Conservation (phyloP, 2,888 invertebrate species). For the Neuroscelio doddi region DNA sequence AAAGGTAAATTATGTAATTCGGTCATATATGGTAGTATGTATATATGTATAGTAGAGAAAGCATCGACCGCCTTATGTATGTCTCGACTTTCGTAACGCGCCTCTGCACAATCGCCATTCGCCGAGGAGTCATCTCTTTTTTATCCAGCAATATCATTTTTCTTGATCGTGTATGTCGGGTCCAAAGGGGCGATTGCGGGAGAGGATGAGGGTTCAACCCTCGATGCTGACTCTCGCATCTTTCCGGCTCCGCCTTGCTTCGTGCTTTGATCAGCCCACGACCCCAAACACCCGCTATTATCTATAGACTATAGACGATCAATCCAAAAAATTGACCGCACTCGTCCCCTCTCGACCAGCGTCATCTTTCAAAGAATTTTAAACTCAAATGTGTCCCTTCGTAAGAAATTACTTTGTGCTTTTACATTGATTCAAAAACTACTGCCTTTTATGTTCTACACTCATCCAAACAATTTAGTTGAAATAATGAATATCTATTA, state of each 20-base stretch:
- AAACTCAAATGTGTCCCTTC: conserved; percentile 18
- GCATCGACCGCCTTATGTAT: conserved; percentile 38
- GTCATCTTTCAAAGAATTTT: conserved; percentile 34
- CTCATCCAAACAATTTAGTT: background rate
- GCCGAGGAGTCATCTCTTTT: conserved; percentile 64
- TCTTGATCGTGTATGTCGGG: conserved; percentile 66
- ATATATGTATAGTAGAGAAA: conserved; percentile 10
- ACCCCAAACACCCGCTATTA: conserved; percentile 68
- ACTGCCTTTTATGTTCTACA: background rate
- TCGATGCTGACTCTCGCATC: conserved; percentile 68
- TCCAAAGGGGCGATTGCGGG: conserved; percentile 47
- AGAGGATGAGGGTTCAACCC: conserved; percentile 63
- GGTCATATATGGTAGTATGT: conserved; percentile 19
- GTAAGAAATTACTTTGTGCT: conserved; percentile 21
- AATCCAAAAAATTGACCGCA: conserved; percentile 61
- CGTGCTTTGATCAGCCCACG: conserved; percentile 66
- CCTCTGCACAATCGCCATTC: conserved; percentile 61
- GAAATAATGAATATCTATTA: too few relatives aligned
- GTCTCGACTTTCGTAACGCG: conserved; percentile 45
- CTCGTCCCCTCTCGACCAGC: conserved; percentile 30
- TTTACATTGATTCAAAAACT: background rate
- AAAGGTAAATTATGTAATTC: too few relatives aligned
- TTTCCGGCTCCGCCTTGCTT: conserved; percentile 67
- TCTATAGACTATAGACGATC: conserved; percentile 63
- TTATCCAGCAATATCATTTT: conserved; percentile 68